A percentile compares a stretch with the other conserved stretches of the same genome.
Evolutionary conservation across 2,888 invertebrate genomes (phyloP).

Genomic region (Ennomos erosarius): DNA sequence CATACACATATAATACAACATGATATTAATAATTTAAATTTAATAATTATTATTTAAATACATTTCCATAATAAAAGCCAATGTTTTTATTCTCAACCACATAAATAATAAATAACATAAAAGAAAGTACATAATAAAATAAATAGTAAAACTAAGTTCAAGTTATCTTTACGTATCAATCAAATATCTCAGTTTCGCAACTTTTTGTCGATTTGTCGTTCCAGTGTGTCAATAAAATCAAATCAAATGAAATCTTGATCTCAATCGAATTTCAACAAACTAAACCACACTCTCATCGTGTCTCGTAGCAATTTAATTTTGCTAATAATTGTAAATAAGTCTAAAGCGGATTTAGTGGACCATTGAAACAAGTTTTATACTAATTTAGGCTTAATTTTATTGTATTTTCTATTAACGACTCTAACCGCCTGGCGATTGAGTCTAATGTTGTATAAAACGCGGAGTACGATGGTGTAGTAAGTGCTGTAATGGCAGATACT

Average conservation of each 20-base stretch:
- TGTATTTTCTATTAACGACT: slow-evolving; percentile 33
- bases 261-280: slow-evolving; percentile 12
- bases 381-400: slow-evolving; percentile 44
- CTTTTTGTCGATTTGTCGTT: too few relatives aligned
- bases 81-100: too few relatives aligned
- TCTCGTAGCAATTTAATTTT: slow-evolving; percentile 42
- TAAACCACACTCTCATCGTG: slow-evolving; percentile 18
- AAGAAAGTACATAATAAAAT: too few relatives aligned
- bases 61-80: too few relatives aligned
- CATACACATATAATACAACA: too few relatives aligned
- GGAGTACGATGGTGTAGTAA: slow-evolving; percentile 3
- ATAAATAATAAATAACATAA: too few relatives aligned
- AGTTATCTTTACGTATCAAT: too few relatives aligned
- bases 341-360: slow-evolving; percentile 65
- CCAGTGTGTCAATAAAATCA: too few relatives aligned
- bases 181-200: too few relatives aligned
- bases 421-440: slow-evolving; percentile 36
- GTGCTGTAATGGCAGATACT: slow-evolving; percentile 1
- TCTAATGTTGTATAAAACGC: slow-evolving; percentile 13
- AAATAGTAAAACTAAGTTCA: too few relatives aligned
- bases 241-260: slow-evolving; percentile 3
- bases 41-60: too few relatives aligned
- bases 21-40: too few relatives aligned
- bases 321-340: slow-evolving; percentile 56
- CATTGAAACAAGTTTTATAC: slow-evolving; percentile 61